These are phyloP conservation scores for Drosophila greeni DNA, from an alignment of 2,888 invertebrate species.

Conservation along the genomic window DNA sequence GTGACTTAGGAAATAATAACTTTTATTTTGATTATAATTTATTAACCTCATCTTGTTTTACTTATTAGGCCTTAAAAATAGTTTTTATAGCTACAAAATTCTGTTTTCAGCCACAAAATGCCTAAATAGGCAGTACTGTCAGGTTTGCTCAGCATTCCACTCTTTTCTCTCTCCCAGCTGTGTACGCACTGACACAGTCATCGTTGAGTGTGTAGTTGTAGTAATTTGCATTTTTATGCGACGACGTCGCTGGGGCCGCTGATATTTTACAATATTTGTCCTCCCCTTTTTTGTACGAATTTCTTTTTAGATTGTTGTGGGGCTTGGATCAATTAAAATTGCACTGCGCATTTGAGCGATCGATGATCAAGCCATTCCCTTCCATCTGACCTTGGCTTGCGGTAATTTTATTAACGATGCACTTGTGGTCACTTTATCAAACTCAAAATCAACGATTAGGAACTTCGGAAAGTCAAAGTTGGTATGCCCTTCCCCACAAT, in stretches of 20 bases:
- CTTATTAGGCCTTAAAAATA: no score
- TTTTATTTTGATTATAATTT: neutral
- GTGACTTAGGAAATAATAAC: no score
- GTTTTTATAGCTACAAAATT: neutral
- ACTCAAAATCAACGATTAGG: neutral
- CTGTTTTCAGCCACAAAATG: neutral
- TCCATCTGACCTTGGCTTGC: conserved; percentile 2
- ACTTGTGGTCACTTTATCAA: conserved; percentile 1
- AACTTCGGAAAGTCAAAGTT: neutral
- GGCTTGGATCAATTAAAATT: conserved; percentile 13
- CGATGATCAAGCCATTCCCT: conserved; percentile 3
- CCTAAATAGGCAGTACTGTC: neutral
- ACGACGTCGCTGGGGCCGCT: conserved; percentile 32
- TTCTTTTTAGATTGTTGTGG: neutral
- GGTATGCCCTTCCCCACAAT: neutral
- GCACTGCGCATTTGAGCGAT: conserved; percentile 2
- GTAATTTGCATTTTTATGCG: conserved; percentile 64
- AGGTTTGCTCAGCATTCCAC: neutral
- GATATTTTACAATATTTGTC: conserved; percentile 42
- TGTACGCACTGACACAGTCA: neutral
- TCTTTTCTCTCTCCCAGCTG: neutral
- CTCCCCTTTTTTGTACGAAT: neutral
- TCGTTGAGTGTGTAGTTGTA: conserved; percentile 15
- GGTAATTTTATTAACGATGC: neutral
- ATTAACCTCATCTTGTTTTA: neutral